Base-by-base conservation (phyloP, 2,888 invertebrate genomes). In the Ceramica pisi region DNA sequence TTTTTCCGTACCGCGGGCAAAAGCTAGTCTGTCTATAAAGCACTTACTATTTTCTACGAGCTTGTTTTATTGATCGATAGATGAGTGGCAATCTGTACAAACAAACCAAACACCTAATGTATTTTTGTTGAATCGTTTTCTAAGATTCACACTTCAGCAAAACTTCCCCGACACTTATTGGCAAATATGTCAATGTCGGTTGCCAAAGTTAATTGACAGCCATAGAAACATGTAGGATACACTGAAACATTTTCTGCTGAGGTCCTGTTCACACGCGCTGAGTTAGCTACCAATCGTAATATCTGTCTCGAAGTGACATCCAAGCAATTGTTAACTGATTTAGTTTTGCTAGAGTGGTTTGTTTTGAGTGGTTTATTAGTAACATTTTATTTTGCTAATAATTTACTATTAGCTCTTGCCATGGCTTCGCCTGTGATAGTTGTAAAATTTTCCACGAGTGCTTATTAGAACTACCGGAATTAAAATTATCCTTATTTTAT, bases 131-230 rank as follows among this genome's bases (percentile, higher is more conserved):
- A 46, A 50, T 31, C 7, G 41, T 53, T 35, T 35, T 44, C 7
- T 23, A 14, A 23, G 41, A 41, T 19, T 44, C 31, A 31, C 31
- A 31, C 2, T 6, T 31, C 41, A 10, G 6, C 50, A 19, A 51
- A 44, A 51, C 8, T 14, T 44, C 5, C n/a, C 19, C 6, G 35
- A 51, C 67, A 46, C 31, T 66, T 69, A 65, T 60, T 64, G 53
- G 23, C 23, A 51, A 62, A 48, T 23, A 4, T 63, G 21, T 65
- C 66, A 62, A 53, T 56, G 65, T 56, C 26, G 44, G 12, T 64
- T 60, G 44, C 26, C 59, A 62, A 61, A 55, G 35, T 64, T 53
- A 69, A 62, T 75, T 72, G 72, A 60, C 72, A 67, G 56, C 31
- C 0, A 56, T n/a, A 41, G 14, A 57, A 59, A 23, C 51, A 48